Percentiles rank a stretch among this genome's conserved stretches.
phyloP scores from a whole-genome alignment of 2,797 vertebrate species.

The Peromyscus eremicus region DNA sequence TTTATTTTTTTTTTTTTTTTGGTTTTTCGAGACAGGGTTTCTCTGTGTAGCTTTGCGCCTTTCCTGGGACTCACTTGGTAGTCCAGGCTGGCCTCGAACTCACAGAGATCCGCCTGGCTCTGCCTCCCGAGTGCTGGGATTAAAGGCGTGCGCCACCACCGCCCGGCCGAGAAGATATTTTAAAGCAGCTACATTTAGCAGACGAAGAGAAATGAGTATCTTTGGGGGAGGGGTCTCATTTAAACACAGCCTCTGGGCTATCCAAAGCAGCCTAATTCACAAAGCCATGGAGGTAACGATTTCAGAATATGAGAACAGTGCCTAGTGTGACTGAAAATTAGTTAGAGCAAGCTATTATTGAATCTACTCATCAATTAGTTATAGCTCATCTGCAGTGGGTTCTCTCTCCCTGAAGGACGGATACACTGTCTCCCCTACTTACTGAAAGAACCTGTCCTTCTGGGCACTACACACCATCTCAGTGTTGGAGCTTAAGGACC shows the following conservation, averaged over 20 bases:
- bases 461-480: background rate
- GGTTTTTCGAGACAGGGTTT: too few species aligned
- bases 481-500: background rate
- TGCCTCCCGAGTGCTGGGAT: too few species aligned
- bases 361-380: constrained; percentile 36
- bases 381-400: background rate
- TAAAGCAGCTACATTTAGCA: background rate
- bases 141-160: too few species aligned
- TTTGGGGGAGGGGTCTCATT: background rate
- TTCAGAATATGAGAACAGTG: constrained; percentile 13
- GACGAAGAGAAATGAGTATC: background rate
- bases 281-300: background rate
- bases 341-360: constrained; percentile 57
- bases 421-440: rapidly evolving
- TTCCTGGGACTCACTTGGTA: too few species aligned
- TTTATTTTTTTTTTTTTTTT: too few species aligned
- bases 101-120: too few species aligned
- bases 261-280: background rate
- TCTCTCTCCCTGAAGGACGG: rapidly evolving
- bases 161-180: background rate
- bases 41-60: too few species aligned
- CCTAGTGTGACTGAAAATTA: background rate
- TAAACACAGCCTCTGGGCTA: background rate
- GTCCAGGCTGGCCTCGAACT: too few species aligned
- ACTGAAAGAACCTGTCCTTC: background rate